A percentile compares a stretch with the other conserved stretches of the same genome.
phyloP scores from a whole-genome alignment of 1,140 invertebrate genomes.

The Arion vulgaris region DNA sequence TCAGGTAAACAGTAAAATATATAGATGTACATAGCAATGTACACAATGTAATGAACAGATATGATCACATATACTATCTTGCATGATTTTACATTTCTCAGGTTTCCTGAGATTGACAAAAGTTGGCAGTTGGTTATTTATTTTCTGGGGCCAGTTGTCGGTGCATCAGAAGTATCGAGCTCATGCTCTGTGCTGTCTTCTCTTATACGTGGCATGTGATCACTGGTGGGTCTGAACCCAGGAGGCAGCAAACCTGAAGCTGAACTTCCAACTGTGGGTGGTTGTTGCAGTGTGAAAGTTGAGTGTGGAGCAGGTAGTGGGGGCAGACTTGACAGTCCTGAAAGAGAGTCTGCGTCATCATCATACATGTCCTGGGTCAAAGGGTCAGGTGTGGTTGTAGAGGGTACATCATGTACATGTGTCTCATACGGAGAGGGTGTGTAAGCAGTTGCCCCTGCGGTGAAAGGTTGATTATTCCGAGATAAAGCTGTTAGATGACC shows the following conservation, averaged over 20 bases:
- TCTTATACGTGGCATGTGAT: slow-evolving; percentile 25
- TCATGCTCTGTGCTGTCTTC: slow-evolving; percentile 31
- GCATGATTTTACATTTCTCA: too few relatives aligned
- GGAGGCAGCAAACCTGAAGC: not conserved
- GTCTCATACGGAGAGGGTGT: not conserved
- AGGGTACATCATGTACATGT: not conserved
- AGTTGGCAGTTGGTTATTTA: not conserved
- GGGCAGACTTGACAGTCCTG: slow-evolving; percentile 21
- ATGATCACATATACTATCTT: too few relatives aligned
- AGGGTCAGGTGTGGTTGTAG: not conserved
- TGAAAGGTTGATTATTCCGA: not conserved
- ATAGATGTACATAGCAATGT: too few relatives aligned
- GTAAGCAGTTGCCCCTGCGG: not conserved
- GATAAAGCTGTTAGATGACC: not conserved
- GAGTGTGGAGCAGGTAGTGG: slow-evolving; percentile 4
- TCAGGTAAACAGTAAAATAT: too few relatives aligned
- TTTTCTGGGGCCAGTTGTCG: not conserved
- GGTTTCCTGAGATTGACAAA: too few relatives aligned
- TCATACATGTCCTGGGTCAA: not conserved
- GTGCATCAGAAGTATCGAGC: slow-evolving; percentile 21
- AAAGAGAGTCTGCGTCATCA: not conserved
- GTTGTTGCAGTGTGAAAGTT: not conserved
- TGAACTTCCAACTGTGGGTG: not conserved
- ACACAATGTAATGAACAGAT: too few relatives aligned
- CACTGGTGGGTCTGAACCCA: not conserved